Conservation (phyloP, 2,888 invertebrate genomes). For the Drosophila meridionalis region DNA sequence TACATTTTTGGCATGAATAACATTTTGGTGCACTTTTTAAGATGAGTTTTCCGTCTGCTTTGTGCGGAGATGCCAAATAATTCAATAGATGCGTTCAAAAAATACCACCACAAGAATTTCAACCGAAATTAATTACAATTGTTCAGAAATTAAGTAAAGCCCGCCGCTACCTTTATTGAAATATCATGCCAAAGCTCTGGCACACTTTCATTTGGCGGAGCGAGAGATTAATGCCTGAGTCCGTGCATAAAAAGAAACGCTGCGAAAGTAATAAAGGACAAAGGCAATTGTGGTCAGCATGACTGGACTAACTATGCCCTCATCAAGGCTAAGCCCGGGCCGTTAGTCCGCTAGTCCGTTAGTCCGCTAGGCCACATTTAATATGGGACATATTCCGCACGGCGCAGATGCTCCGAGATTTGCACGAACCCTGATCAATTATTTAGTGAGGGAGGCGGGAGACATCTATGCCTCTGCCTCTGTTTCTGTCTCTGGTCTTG, state of each 20-base stretch:
- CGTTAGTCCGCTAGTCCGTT: background rate
- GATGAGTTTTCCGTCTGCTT: slow-evolving; percentile 1
- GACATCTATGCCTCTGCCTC: slow-evolving; percentile 15
- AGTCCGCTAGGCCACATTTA: slow-evolving; percentile 47
- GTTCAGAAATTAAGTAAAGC: slow-evolving; percentile 11
- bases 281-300: slow-evolving; percentile 52
- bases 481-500: slow-evolving; percentile 4
- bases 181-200: slow-evolving; percentile 7
- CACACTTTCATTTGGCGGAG: slow-evolving; percentile 22
- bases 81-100: slow-evolving; percentile 2
- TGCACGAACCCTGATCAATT: slow-evolving; percentile 62
- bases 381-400: slow-evolving; percentile 52
- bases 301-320: slow-evolving; percentile 54
- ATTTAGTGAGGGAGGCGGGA: slow-evolving; percentile 51
- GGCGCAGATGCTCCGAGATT: slow-evolving; percentile 62
- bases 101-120: slow-evolving; percentile 3
- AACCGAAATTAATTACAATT: slow-evolving; percentile 8
- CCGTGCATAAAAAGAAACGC: slow-evolving; percentile 32
- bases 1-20: slow-evolving; percentile 4
- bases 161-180: slow-evolving; percentile 2
- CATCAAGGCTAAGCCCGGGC: slow-evolving; percentile 39
- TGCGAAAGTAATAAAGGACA: slow-evolving; percentile 28
- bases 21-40: slow-evolving; percentile 5
- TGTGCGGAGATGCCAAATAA: background rate
- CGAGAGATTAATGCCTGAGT: slow-evolving; percentile 43